Percentiles rank a stretch among this genome's conserved stretches.
Evolutionary conservation across 2,113 vertebrate genomes (phyloP).

Genomic region (Taurulus bubalis): DNA sequence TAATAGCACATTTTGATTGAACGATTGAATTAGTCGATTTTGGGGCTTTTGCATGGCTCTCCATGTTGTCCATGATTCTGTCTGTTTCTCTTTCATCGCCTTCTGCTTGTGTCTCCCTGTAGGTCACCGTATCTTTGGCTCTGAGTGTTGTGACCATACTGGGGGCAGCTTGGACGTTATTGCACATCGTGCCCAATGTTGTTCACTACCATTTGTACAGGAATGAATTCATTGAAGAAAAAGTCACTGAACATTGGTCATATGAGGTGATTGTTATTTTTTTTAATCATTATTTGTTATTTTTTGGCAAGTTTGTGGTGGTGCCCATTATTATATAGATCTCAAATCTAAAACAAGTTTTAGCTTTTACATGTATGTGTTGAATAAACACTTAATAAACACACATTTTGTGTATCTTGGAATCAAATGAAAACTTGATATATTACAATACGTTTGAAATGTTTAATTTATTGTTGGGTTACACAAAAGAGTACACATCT

Average conservation of each 20-base stretch:
- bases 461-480: not conserved
- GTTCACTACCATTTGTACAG: fast-evolving
- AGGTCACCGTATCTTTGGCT: slow-evolving; percentile 79
- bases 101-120: slow-evolving; percentile 14
- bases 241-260: not conserved
- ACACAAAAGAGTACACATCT: not conserved
- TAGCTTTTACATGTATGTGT: not conserved
- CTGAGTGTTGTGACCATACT: slow-evolving; percentile 74
- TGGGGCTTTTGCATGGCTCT: not conserved
- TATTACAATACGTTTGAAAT: no score
- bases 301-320: not conserved
- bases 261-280: slow-evolving; percentile 15
- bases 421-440: not conserved
- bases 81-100: not conserved
- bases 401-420: not conserved
- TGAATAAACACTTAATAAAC: not conserved
- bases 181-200: not conserved
- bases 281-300: not conserved
- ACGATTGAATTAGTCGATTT: not conserved
- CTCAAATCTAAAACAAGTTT: not conserved
- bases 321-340: not conserved
- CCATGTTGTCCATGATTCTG: not conserved
- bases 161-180: not conserved
- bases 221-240: fast-evolving
- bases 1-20: not conserved